phyloP scores from a whole-genome alignment of 2,888 invertebrate genomes.

The Saturnia pavonia region DNA sequence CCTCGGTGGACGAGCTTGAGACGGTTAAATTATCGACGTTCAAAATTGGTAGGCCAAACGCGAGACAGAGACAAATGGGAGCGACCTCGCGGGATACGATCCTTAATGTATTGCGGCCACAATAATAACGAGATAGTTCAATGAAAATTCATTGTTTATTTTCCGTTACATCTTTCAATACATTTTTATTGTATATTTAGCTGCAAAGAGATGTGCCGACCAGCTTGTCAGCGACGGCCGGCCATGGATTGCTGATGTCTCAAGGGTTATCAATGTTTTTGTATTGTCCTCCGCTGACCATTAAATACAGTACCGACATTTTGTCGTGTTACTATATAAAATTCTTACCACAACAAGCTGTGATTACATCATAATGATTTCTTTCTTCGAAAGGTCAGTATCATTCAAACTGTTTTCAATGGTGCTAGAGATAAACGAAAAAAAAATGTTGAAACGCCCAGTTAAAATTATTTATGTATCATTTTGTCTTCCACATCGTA shows the following conservation, averaged over 20 bases:
- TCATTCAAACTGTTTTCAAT: background rate
- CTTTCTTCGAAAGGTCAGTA: background rate
- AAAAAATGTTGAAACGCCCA: background rate
- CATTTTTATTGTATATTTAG: background rate
- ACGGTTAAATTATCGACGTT: slow-evolving; percentile 25
- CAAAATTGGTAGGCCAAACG: slow-evolving; percentile 21
- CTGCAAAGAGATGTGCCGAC: too few relatives aligned
- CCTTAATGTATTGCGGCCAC: slow-evolving; percentile 16
- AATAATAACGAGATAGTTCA: slow-evolving; percentile 9
- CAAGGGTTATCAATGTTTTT: too few relatives aligned
- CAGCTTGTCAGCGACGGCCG: too few relatives aligned
- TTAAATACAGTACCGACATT: too few relatives aligned
- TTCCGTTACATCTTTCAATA: background rate
- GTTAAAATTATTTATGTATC: slow-evolving; percentile 2
- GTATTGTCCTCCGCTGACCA: too few relatives aligned
- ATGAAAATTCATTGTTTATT: background rate
- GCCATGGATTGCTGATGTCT: too few relatives aligned
- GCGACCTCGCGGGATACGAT: slow-evolving; percentile 9
- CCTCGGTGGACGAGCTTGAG: background rate
- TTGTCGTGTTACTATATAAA: too few relatives aligned
- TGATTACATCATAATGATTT: too few relatives aligned
- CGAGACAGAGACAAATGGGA: slow-evolving; percentile 25
- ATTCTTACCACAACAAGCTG: too few relatives aligned
- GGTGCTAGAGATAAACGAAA: background rate
- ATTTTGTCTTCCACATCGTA: background rate